A percentile compares a stretch with the other conserved stretches of the same genome.
Evolutionary conservation across 2,888 invertebrate genomes (phyloP).

Genomic region (Protophormia terraenovae): DNA sequence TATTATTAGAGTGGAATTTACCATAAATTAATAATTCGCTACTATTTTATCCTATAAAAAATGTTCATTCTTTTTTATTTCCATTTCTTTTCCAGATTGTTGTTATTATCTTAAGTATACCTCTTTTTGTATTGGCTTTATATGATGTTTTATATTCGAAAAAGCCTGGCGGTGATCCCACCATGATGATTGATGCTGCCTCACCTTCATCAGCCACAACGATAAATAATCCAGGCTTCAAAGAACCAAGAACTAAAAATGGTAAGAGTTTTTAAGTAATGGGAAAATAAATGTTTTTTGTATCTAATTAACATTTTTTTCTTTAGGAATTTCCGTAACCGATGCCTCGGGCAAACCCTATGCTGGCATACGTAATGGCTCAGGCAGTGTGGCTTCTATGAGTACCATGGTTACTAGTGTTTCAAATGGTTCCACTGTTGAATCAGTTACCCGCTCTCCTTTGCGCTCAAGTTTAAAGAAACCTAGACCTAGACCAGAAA

Average conservation of each 20-base stretch:
- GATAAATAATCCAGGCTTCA: constrained; percentile 93
- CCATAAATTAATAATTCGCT: too few species aligned
- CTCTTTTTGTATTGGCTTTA: constrained; percentile 89
- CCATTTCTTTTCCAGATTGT: constrained; percentile 86
- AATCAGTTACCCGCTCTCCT: constrained; percentile 84
- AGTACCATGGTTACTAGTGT: constrained; percentile 87
- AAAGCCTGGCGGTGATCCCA: constrained; percentile 90
- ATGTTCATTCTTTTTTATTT: too few species aligned
- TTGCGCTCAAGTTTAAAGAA: constrained; percentile 92
- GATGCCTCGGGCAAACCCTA: constrained; percentile 94
- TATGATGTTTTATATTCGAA: constrained; percentile 91
- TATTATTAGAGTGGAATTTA: too few species aligned
- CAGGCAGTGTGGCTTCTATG: constrained; percentile 87
- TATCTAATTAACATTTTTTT: constrained; percentile 73
- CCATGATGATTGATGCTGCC: constrained; percentile 83
- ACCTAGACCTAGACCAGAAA: constrained; percentile 83
- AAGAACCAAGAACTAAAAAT: constrained; percentile 85
- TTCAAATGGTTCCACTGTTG: constrained; percentile 82
- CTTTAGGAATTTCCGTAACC: constrained; percentile 92
- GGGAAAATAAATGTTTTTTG: background rate
- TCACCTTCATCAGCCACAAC: constrained; percentile 86
- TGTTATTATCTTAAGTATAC: constrained; percentile 88
- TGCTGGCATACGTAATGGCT: constrained; percentile 84
- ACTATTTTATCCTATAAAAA: too few species aligned
- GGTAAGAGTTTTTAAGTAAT: constrained; percentile 69